Percentiles rank a stretch among this genome's conserved stretches.
Conservation (phyloP, 1,140 invertebrate genomes). For the Panagrolaimus sp. region DNA sequence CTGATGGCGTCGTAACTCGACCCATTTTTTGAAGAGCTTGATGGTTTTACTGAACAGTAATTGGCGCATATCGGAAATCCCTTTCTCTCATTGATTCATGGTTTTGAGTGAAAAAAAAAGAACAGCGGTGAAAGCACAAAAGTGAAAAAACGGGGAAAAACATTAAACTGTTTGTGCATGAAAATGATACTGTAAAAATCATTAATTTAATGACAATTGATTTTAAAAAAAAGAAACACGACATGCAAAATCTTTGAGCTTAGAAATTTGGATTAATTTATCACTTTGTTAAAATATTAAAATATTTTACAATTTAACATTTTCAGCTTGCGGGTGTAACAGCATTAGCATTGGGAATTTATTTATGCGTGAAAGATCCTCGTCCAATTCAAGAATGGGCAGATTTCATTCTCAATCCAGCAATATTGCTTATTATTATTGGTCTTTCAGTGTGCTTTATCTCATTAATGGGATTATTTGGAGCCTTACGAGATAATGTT, state of each 20-base stretch:
- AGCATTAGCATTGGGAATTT: conserved; percentile 49
- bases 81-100: conserved; percentile 11
- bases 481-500: conserved; percentile 51
- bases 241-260: too few relatives aligned
- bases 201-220: background rate
- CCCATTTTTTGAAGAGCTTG: conserved; percentile 14
- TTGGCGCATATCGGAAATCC: conserved; percentile 8
- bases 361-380: conserved; percentile 54
- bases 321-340: conserved; percentile 53
- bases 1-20: conserved; percentile 14
- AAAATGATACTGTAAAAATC: background rate
- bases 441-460: conserved; percentile 47
- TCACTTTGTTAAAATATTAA: too few relatives aligned
- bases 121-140: background rate
- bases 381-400: conserved; percentile 42
- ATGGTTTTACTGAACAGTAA: conserved; percentile 12
- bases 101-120: background rate
- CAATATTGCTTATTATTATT: conserved; percentile 47
- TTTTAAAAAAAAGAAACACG: background rate
- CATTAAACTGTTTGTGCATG: background rate
- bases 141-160: background rate
- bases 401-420: conserved; percentile 53
- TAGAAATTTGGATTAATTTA: too few relatives aligned
- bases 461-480: conserved; percentile 48
- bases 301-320: background rate